Conservation (phyloP, 2,888 invertebrate species). For the Athalia rosae region DNA sequence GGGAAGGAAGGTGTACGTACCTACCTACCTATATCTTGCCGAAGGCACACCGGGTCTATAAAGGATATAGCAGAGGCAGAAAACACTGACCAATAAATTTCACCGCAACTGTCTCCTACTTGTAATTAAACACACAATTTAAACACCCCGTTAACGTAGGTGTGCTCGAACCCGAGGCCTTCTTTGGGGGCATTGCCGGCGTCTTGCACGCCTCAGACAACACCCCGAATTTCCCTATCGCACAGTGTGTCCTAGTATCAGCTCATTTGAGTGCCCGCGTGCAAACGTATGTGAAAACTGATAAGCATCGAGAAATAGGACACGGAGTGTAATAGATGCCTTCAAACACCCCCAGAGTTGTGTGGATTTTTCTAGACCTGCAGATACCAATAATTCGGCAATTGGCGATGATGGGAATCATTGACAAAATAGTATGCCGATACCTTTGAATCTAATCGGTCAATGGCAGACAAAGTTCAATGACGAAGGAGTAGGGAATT, state of each 20-base stretch:
- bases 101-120: slow-evolving; percentile 68
- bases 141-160: slow-evolving; percentile 69
- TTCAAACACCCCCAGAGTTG: too few species aligned
- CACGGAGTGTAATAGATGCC: too few species aligned
- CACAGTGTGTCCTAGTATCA: background rate
- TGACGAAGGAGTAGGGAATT: background rate
- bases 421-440: too few species aligned
- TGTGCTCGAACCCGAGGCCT: slow-evolving; percentile 58
- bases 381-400: too few species aligned
- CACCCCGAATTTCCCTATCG: slow-evolving; percentile 12
- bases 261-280: too few species aligned
- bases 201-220: slow-evolving; percentile 15
- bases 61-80: slow-evolving; percentile 51
- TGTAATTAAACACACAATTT: slow-evolving; percentile 72
- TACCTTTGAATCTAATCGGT: too few species aligned
- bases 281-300: background rate
- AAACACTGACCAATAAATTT: slow-evolving; percentile 71
- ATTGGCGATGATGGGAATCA: too few species aligned
- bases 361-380: too few species aligned
- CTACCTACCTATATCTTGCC: background rate
- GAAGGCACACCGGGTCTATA: slow-evolving; percentile 31
- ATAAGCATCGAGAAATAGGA: slow-evolving; percentile 4
- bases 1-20: background rate
- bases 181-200: slow-evolving; percentile 6
- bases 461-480: too few species aligned